Conservation (phyloP, 2,113 vertebrate genomes). For the Lethenteron reissneri region DNA sequence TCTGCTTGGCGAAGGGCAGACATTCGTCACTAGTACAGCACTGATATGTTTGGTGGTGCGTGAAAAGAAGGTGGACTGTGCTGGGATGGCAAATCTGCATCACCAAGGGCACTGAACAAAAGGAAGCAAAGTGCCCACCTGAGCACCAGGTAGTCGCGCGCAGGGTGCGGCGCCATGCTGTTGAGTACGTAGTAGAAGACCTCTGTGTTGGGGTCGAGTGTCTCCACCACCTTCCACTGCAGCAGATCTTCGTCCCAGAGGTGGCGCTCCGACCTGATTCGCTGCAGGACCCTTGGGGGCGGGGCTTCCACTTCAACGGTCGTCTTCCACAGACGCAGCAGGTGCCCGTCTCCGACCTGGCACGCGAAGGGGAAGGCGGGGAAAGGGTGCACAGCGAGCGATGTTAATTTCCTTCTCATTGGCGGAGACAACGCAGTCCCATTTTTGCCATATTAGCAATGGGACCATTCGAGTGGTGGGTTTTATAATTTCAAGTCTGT, state of each 20-base stretch:
- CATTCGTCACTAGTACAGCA: too few relatives aligned
- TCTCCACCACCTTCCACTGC: slow-evolving; percentile 80
- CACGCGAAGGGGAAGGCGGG: neutral
- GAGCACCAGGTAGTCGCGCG: slow-evolving; percentile 68
- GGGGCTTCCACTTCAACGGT: slow-evolving; percentile 78
- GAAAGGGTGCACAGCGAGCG: neutral
- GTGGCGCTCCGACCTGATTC: slow-evolving; percentile 73
- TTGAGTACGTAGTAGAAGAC: slow-evolving; percentile 72
- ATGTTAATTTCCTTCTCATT: too few relatives aligned
- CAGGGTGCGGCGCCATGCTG: slow-evolving; percentile 74
- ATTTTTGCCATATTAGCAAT: too few relatives aligned
- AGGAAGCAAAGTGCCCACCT: slow-evolving; percentile 30
- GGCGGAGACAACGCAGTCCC: too few relatives aligned
- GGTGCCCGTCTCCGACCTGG: slow-evolving; percentile 73
- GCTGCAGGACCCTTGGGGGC: slow-evolving; percentile 66
- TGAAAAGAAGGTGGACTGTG: too few relatives aligned
- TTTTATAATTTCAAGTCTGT: too few relatives aligned
- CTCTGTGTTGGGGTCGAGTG: slow-evolving; percentile 66
- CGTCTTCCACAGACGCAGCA: slow-evolving; percentile 61
- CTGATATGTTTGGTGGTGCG: too few relatives aligned
- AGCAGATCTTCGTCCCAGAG: slow-evolving; percentile 85
- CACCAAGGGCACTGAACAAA: neutral
- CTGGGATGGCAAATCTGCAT: too few relatives aligned
- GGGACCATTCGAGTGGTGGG: too few relatives aligned
- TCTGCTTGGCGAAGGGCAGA: too few relatives aligned